A percentile compares a stretch with the other conserved stretches of the same genome.
phyloP scores from a whole-genome alignment of 2,113 vertebrate species.

The Microcebus murinus region DNA sequence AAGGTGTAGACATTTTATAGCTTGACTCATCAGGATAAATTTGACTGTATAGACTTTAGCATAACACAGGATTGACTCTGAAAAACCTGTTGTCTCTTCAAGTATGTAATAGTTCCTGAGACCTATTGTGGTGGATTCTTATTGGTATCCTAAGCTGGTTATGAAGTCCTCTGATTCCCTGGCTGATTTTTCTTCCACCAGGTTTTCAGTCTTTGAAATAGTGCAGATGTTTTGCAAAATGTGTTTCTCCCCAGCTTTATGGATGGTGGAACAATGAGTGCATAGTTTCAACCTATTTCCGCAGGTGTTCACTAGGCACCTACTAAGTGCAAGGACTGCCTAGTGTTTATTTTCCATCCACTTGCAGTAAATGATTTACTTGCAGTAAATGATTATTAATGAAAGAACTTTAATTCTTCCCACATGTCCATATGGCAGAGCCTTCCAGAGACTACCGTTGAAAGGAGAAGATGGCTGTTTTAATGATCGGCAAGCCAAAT shows the following conservation, averaged over 20 bases:
- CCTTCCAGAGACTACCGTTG: neutral
- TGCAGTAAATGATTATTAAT: neutral
- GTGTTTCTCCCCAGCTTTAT: neutral
- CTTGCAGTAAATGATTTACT: neutral
- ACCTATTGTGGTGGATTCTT: neutral
- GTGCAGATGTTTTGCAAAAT: neutral
- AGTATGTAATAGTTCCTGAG: neutral
- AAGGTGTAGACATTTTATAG: neutral
- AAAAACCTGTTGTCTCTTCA: neutral
- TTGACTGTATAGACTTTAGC: neutral
- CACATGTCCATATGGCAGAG: neutral
- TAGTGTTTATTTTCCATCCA: neutral
- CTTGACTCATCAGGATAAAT: neutral
- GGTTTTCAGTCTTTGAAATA: neutral
- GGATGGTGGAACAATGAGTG: neutral
- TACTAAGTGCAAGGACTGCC: neutral
- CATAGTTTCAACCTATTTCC: neutral
- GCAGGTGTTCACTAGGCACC: neutral
- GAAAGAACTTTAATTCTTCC: neutral
- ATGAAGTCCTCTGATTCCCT: neutral
- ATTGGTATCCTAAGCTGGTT: neutral
- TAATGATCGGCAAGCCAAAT: neutral
- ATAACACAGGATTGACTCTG: neutral
- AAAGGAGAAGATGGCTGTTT: neutral
- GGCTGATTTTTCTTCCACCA: neutral